Evolutionary conservation across 2,888 invertebrate species (phyloP).

Genomic region (Phyllotreta cruciferae): DNA sequence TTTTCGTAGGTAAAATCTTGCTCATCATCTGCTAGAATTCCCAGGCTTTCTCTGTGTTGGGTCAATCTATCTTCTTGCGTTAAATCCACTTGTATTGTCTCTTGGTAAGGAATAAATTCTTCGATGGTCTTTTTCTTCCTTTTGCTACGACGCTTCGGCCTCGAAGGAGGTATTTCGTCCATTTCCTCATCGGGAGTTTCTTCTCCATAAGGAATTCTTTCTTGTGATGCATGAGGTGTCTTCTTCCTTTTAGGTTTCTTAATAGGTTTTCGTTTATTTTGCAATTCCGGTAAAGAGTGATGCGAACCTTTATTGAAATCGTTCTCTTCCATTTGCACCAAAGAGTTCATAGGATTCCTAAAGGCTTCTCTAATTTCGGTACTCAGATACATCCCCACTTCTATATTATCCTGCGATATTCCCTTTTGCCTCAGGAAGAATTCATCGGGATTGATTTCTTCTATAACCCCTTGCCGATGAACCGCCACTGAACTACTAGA

Average conservation of each 20-base stretch:
- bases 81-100: constrained; percentile 49
- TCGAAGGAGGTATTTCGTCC: constrained; percentile 57
- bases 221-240: constrained; percentile 58
- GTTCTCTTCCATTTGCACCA: constrained; percentile 65
- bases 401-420: constrained; percentile 82
- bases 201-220: constrained; percentile 50
- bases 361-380: constrained; percentile 83
- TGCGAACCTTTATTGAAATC: constrained; percentile 55
- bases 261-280: constrained; percentile 63
- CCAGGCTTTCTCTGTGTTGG: constrained; percentile 44
- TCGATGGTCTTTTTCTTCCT: constrained; percentile 44
- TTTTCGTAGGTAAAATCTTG: constrained; percentile 54
- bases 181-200: constrained; percentile 52
- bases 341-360: constrained; percentile 69
- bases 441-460: constrained; percentile 87
- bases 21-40: constrained; percentile 56
- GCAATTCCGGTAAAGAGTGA: constrained; percentile 55
- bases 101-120: constrained; percentile 59
- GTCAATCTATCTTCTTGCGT: constrained; percentile 25
- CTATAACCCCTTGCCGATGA: constrained; percentile 72
- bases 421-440: constrained; percentile 85
- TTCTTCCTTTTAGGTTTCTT: constrained; percentile 59
- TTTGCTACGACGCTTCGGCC: constrained; percentile 66
- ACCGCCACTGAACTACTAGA: constrained; percentile 67
- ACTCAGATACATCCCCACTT: constrained; percentile 78